Evolutionary conservation across 2,797 vertebrate species (phyloP).

Genomic region (Melanogrammus aeglefinus): DNA sequence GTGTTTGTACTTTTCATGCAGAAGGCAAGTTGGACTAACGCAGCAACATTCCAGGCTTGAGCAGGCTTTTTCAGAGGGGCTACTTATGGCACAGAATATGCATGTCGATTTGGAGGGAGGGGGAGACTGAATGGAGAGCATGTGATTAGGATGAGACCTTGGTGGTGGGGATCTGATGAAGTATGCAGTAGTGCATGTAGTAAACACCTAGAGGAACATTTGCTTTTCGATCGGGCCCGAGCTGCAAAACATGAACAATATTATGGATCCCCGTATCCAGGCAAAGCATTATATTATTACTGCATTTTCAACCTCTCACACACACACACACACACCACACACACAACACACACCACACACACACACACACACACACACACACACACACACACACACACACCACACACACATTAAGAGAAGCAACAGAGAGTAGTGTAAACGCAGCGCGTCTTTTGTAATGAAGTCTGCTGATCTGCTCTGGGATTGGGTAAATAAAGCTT

Average conservation of each 20-base stretch:
- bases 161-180: conserved; percentile 53
- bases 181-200: conserved; percentile 5
- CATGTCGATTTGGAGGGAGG: conserved; percentile 36
- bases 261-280: conserved; percentile 37
- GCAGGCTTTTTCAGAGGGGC: conserved; percentile 19
- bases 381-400: no score
- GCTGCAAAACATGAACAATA: conserved; percentile 45
- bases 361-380: no score
- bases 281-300: conserved; percentile 30
- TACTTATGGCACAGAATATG: conserved; percentile 49
- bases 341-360: not conserved
- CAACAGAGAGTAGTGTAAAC: conserved; percentile 24
- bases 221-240: conserved; percentile 40
- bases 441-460: conserved; percentile 37
- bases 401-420: conserved; percentile 3
- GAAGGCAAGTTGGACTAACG: no score
- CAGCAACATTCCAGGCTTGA: conserved; percentile 15
- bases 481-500: conserved; percentile 46
- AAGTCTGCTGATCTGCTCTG: conserved; percentile 39
- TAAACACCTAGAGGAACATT: conserved; percentile 28
- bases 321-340: no score
- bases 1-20: no score
- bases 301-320: not conserved
- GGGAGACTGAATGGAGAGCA: conserved; percentile 27
- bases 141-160: conserved; percentile 15